These are phyloP conservation scores for Procambarus virginalis DNA, from an alignment of 1,140 invertebrate species.

Conservation along the genomic window DNA sequence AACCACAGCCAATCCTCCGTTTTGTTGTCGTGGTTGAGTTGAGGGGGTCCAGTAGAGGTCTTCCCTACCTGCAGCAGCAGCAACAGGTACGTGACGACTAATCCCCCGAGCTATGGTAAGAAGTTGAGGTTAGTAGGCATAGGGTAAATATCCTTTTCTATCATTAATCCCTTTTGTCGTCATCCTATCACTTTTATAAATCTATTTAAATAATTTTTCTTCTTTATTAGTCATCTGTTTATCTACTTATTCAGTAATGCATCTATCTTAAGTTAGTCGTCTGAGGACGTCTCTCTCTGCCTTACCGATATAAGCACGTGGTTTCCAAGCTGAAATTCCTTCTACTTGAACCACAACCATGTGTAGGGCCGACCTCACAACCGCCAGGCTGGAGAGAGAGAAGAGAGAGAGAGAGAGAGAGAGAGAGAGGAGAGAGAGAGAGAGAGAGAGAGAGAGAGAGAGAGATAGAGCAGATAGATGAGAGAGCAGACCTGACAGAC, in stretches of 20 bases:
- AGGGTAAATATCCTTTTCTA: too few relatives aligned
- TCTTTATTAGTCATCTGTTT: too few relatives aligned
- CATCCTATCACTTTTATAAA: too few relatives aligned
- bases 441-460: too few relatives aligned
- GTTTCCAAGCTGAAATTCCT: slow-evolving; percentile 29
- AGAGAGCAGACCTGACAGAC: too few relatives aligned
- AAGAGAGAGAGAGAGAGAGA: background rate
- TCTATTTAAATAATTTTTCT: too few relatives aligned
- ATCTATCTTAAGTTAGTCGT: too few relatives aligned
- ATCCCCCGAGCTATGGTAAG: background rate
- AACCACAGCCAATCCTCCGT: background rate
- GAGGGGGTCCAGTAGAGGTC: background rate
- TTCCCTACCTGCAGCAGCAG: background rate
- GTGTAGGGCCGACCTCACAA: slow-evolving; percentile 10
- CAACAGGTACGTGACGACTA: background rate
- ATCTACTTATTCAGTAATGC: too few relatives aligned
- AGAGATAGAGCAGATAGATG: too few relatives aligned
- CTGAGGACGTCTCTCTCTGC: too few relatives aligned
- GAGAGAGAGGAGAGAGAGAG: too few relatives aligned
- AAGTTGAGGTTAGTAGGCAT: background rate
- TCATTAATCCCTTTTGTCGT: too few relatives aligned
- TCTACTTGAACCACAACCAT: slow-evolving; percentile 6
- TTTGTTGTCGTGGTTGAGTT: background rate
- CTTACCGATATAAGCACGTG: slow-evolving; percentile 24
- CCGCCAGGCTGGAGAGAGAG: background rate